Base-by-base conservation (phyloP, 2,113 vertebrate genomes). In the Lucifuga dentata region DNA sequence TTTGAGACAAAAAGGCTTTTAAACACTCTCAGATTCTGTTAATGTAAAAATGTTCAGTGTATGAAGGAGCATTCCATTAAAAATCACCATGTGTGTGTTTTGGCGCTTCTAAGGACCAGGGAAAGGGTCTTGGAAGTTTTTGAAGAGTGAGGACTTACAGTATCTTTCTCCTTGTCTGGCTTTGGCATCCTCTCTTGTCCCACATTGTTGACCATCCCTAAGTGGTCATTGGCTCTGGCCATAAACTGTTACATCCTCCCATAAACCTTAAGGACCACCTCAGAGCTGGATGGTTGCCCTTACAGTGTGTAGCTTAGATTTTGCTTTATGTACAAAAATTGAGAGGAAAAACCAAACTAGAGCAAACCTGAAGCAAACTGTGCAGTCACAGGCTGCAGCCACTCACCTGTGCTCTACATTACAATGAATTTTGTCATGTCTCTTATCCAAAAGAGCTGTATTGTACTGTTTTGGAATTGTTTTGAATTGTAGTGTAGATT, bases 201-300 rank as follows among this genome's bases (percentile, higher is more conserved):
- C 58, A 58, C 29, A 32, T 69, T 40, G 70, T 67, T 50, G 62
- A 78, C 67, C 66, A 35, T 52, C 53, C 41, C n/a, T 69, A 81
- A 80, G 69, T 70, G 60, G 67, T 71, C 53, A 59, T 71, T 51
- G 53, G 35, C 68, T 59, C 24, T 15, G 65, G 55, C 59, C 17
- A 2, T 85, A 68, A 85, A 76, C 49, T 57, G 41, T 79, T 73
- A 84, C 58, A 49, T 67, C 73, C 67, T 62, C 60, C 58, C 73
- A 39, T 77, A 75, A 79, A 81, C 69, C 36, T 50, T 16, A 11
- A 39, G 66, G 64, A 75, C 73, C 73, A 68, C 61, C 64, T 58
- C 45, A 45, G 60, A 26, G 49, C 36, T 38, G 5, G 39, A 24
- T 21, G 23, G 8, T 48, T 64, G 44, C 24, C 8, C 40, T 8